phyloP scores from a whole-genome alignment of 2,888 invertebrate genomes.

The Diaprepes abbreviatus region DNA sequence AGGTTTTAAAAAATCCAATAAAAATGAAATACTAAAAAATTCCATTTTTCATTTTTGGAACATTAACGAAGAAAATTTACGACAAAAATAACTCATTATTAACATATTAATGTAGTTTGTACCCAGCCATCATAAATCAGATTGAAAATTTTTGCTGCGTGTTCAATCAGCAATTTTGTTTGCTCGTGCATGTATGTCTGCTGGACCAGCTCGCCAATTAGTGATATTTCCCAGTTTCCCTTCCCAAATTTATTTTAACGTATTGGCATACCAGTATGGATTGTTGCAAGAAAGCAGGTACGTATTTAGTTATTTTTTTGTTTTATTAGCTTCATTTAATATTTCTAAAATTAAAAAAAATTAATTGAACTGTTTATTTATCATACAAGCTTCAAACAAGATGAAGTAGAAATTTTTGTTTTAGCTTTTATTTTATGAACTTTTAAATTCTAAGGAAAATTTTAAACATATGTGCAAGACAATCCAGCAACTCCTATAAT shows the following conservation, averaged over 20 bases:
- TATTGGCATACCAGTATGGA: background rate
- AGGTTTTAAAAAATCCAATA: too few species aligned
- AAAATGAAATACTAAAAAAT: background rate
- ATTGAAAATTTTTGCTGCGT: slow-evolving; percentile 32
- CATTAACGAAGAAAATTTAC: background rate
- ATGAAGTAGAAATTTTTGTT: too few species aligned
- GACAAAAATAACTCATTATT: slow-evolving; percentile 10
- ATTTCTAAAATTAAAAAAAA: too few species aligned
- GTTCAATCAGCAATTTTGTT: slow-evolving; percentile 35
- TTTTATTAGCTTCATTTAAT: too few species aligned
- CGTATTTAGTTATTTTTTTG: too few species aligned
- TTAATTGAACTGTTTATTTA: too few species aligned
- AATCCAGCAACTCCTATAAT: too few species aligned
- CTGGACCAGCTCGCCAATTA: slow-evolving; percentile 30
- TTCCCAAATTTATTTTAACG: background rate
- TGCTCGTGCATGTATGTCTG: slow-evolving; percentile 32
- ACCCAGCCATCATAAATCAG: slow-evolving; percentile 24
- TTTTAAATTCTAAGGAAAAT: too few species aligned
- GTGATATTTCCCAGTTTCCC: slow-evolving; percentile 7
- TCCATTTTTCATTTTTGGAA: background rate
- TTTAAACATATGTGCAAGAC: too few species aligned
- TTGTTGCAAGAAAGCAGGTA: too few species aligned
- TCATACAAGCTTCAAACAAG: too few species aligned
- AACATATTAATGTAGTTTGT: slow-evolving; percentile 27
- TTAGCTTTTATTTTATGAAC: too few species aligned